Base-by-base conservation (phyloP, 2,797 vertebrate species). In the Aplochiton taeniatus region DNA sequence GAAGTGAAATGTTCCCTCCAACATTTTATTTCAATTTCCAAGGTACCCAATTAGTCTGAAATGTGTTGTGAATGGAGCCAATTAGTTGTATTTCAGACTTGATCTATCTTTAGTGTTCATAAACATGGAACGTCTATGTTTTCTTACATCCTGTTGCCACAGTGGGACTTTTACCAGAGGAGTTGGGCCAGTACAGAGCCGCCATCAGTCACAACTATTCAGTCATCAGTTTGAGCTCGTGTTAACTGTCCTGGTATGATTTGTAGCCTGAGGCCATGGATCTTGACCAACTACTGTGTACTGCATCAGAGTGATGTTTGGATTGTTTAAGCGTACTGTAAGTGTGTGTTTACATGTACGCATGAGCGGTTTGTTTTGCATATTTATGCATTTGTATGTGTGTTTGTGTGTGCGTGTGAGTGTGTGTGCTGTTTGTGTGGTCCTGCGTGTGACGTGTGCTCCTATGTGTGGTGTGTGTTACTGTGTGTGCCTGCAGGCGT, bases 21-120 rank as follows among this genome's bases (percentile, higher is more conserved):
- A 68, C 74, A 75, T 74, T 8, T 7, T 56, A 69, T 84, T 63
- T 64, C 31, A 54, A 72, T 77, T 77, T 68, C 59, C 51, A 9
- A 31, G 41, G 70, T 53, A 50, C 63, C 58, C 65, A 74, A 67
- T 83, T 83, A 74, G 75, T 64, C 76, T 47, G 11, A 47, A 68
- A 76, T 66, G 65, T 69, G 66, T 76, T 68, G 17, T 53, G 66
- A 72, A 72, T 69, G 50, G 57, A 50, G 31, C 18, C 63, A 51
- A 59, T 72, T 44, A 66, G 45, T 55, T 73, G 71, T n/a, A 41
- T 66, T 73, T 60, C 50, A 61, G 68, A 57, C 14, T 56, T 51
- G 19, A 48, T 65, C 48, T 55, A 20, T 47, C 13, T 47, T 20
- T 61, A 4, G 49, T 45, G 49, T 50, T 58, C 58, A 55, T 61